A percentile compares a stretch with the other conserved stretches of the same genome.
Conservation (phyloP, 1,140 invertebrate genomes). For the Bemisia tabaci region DNA sequence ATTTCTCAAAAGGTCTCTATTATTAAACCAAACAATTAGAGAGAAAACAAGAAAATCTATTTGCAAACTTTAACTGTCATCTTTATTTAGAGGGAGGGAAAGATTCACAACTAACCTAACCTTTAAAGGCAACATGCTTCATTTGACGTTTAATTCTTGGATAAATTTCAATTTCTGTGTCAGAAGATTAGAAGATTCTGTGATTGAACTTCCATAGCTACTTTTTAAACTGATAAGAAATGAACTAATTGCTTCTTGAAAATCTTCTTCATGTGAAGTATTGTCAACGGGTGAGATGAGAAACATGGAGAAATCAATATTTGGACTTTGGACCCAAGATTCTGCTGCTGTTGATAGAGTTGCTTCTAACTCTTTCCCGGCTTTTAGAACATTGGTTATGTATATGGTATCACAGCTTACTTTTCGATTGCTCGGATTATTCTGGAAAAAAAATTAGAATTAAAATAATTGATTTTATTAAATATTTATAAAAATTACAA, state of each 20-base stretch:
- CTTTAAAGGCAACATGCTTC: too few species aligned
- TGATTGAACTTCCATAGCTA: not conserved
- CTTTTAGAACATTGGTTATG: not conserved
- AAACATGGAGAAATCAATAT: not conserved
- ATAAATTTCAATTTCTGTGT: not conserved
- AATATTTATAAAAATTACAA: too few species aligned
- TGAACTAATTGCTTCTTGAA: not conserved
- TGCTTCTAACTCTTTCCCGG: not conserved
- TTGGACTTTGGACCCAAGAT: not conserved
- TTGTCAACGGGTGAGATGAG: not conserved
- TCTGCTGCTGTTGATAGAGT: not conserved
- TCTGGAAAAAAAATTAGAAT: not conserved
- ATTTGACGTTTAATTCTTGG: not conserved
- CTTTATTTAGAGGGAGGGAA: too few species aligned
- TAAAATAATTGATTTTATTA: too few species aligned
- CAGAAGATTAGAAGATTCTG: not conserved
- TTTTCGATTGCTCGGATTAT: not conserved
- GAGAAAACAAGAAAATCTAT: too few species aligned
- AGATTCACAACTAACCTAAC: too few species aligned
- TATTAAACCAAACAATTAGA: too few species aligned
- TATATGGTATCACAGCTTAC: not conserved
- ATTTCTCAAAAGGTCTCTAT: too few species aligned
- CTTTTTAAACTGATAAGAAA: not conserved
- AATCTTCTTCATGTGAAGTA: not conserved
- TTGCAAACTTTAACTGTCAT: too few species aligned